Evolutionary conservation across 2,888 invertebrate species (phyloP).

Genomic region (Gonocerus acuteangulatus): DNA sequence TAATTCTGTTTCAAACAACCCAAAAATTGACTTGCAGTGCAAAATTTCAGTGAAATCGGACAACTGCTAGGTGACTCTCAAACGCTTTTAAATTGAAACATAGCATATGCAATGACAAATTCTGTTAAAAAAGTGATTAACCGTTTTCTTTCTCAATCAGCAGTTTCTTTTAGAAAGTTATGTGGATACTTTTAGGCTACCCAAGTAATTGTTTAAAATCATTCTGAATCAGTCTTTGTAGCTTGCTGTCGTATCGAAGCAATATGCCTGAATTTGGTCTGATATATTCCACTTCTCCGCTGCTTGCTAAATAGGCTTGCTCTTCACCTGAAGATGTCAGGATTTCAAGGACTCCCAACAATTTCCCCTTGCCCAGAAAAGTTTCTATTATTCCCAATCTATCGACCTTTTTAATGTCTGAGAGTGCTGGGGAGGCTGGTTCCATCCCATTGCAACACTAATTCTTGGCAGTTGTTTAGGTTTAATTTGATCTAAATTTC

Average conservation of each 20-base stretch:
- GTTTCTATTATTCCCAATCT: conserved; percentile 6
- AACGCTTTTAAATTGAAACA: no score
- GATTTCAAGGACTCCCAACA: neutral
- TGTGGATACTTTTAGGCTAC: no score
- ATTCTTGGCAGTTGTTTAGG: neutral
- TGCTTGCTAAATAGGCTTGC: conserved; percentile 11
- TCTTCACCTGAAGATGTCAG: neutral
- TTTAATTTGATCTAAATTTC: conserved; percentile 11
- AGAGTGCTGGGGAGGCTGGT: conserved; percentile 5
- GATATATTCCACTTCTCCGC: neutral
- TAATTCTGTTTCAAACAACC: no score
- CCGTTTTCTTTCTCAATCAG: no score
- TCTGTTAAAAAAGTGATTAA: no score
- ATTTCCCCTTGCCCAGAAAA: conserved; percentile 1
- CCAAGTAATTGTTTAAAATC: no score
- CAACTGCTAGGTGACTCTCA: no score
- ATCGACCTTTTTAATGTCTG: neutral
- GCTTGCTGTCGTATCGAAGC: conserved; percentile 6
- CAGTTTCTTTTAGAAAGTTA: no score
- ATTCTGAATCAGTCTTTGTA: neutral
- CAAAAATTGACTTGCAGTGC: no score
- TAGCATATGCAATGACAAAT: no score
- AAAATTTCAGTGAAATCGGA: no score
- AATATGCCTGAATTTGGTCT: neutral
- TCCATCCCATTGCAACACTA: conserved; percentile 12